Evolutionary conservation across 2,797 vertebrate genomes (phyloP).

Genomic region (Pantherophis vulpinus): DNA sequence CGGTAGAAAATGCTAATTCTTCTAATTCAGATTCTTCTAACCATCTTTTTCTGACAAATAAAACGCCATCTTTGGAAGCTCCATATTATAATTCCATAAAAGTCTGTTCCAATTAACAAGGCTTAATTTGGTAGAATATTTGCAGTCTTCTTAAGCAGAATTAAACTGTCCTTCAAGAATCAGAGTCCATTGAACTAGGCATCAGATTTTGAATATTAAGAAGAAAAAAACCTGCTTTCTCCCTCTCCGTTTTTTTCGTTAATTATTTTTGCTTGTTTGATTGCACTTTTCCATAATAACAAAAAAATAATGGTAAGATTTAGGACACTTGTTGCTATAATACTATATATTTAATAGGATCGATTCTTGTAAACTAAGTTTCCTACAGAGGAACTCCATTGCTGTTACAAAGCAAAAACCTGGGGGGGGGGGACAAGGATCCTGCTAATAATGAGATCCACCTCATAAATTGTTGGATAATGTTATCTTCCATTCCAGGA

Average conservation of each 20-base stretch:
- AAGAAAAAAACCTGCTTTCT: background rate
- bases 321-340: background rate
- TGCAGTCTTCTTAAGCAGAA: background rate
- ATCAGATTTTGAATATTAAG: background rate
- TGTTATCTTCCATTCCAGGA: background rate
- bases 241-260: background rate
- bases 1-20: background rate
- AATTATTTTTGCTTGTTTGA: background rate
- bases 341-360: background rate
- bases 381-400: background rate
- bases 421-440: background rate
- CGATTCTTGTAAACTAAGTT: background rate
- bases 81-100: background rate
- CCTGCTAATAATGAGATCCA: background rate
- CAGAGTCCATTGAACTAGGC: background rate
- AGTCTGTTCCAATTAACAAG: background rate
- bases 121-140: background rate
- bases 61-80: background rate
- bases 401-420: background rate
- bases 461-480: background rate
- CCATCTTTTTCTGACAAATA: background rate
- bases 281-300: background rate
- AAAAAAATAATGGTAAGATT: background rate
- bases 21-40: background rate
- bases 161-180: background rate